A percentile compares a stretch with the other conserved stretches of the same genome.
phyloP scores from a whole-genome alignment of 2,113 vertebrate species.

The Clarias batrachus region DNA sequence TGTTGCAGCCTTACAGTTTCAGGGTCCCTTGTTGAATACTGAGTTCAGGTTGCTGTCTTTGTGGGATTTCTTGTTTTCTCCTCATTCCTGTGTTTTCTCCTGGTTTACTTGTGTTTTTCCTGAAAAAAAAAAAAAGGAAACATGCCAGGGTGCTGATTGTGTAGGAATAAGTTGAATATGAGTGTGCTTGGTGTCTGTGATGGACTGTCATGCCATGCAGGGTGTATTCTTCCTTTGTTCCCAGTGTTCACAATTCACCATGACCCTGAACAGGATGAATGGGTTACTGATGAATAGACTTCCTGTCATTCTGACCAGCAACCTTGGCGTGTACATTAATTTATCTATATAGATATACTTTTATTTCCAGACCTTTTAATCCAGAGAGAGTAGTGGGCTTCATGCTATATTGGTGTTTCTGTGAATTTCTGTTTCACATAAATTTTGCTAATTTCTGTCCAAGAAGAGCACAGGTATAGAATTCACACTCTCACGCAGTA shows the following conservation, averaged over 20 bases:
- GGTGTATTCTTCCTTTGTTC: neutral
- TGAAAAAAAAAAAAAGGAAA: neutral
- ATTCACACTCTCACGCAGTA: slow-evolving; percentile 58
- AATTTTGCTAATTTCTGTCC: slow-evolving; percentile 7
- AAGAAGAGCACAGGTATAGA: slow-evolving; percentile 37
- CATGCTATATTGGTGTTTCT: neutral
- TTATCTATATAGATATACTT: neutral
- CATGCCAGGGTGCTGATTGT: neutral
- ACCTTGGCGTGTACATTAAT: neutral
- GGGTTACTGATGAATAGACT: neutral
- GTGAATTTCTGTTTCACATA: neutral
- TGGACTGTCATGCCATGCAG: neutral
- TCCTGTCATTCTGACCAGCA: neutral
- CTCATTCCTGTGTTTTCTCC: neutral
- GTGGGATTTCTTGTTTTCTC: neutral
- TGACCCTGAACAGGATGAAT: neutral
- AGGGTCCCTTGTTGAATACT: neutral
- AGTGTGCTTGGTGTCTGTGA: neutral
- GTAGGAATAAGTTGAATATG: neutral
- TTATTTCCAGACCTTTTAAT: too few relatives aligned
- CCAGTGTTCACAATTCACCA: neutral
- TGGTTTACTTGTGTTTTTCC: neutral
- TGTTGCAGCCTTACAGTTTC: neutral
- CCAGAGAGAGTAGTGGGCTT: neutral
- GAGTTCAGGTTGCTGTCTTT: neutral